Conservation (phyloP, 2,113 vertebrate genomes). For the Alethe castanea region DNA sequence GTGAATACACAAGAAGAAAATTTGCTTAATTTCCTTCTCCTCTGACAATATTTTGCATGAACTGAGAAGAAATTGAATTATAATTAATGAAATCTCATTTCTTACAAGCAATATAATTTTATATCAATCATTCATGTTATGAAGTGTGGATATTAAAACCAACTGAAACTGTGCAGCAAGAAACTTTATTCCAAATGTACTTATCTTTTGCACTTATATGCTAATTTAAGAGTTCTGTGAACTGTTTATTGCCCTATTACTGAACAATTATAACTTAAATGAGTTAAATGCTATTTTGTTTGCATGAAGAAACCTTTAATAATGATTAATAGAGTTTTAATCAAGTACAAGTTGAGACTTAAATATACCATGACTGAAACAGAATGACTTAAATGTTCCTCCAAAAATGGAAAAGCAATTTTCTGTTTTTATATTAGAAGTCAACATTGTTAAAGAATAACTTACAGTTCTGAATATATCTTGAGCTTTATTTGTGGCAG, state of each 20-base stretch:
- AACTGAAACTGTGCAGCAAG: background rate
- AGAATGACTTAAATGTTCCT: background rate
- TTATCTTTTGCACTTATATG: conserved; percentile 11
- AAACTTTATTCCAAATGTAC: background rate
- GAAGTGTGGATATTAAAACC: background rate
- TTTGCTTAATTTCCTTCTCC: background rate
- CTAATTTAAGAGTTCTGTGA: conserved; percentile 51
- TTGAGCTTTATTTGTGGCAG: background rate
- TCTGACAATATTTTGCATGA: background rate
- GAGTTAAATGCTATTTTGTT: conserved; percentile 60
- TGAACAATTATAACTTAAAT: conserved; percentile 59
- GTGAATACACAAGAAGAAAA: background rate
- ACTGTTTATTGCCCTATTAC: conserved; percentile 65
- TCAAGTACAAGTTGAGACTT: conserved; percentile 43
- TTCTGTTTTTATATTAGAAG: background rate
- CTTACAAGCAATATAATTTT: background rate
- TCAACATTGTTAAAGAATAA: background rate
- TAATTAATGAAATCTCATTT: background rate
- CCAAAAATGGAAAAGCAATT: background rate
- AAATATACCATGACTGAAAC: background rate
- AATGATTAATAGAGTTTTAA: conserved; percentile 70
- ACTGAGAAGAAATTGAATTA: background rate
- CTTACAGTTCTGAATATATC: background rate
- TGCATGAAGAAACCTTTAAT: conserved; percentile 64
- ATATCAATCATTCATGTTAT: background rate